Conservation (phyloP, 2,888 invertebrate genomes). For the Oeneis ivallda region DNA sequence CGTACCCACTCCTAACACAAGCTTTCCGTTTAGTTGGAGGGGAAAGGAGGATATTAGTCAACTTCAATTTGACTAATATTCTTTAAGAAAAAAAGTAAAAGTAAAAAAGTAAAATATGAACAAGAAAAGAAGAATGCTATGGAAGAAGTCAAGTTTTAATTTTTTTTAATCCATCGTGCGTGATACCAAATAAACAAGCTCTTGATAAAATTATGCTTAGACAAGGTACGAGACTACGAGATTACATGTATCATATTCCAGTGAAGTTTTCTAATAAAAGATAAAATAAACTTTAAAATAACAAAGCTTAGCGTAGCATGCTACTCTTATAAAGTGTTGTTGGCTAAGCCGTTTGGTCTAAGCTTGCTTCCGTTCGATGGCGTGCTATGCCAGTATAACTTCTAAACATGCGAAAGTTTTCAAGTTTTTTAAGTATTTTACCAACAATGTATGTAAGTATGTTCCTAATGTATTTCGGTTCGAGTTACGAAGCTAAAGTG, state of each 20-base stretch:
- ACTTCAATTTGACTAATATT: too few species aligned
- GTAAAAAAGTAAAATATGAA: too few species aligned
- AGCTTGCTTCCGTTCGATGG: conserved; percentile 21
- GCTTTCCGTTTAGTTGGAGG: too few species aligned
- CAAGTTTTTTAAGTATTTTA: background rate
- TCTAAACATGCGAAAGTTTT: background rate
- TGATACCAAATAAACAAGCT: background rate
- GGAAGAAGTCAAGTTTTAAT: too few species aligned
- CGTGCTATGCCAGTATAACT: conserved; percentile 8
- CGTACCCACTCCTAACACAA: too few species aligned
- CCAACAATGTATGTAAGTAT: background rate
- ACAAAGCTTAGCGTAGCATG: conserved; percentile 15
- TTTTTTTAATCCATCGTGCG: too few species aligned
- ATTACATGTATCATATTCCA: background rate
- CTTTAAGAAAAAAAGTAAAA: too few species aligned
- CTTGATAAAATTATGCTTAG: background rate
- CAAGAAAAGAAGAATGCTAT: too few species aligned
- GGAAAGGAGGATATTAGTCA: too few species aligned
- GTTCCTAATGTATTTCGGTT: too few species aligned
- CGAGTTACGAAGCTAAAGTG: too few species aligned
- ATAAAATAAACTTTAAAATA: conserved; percentile 8
- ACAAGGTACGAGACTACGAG: background rate
- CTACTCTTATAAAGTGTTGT: conserved; percentile 5
- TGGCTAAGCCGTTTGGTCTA: conserved; percentile 31
- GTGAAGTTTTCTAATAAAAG: conserved; percentile 10